Percentiles rank a stretch among this genome's conserved stretches.
Conservation (phyloP, 2,888 invertebrate species). For the Hirtodrosophila trivittata region DNA sequence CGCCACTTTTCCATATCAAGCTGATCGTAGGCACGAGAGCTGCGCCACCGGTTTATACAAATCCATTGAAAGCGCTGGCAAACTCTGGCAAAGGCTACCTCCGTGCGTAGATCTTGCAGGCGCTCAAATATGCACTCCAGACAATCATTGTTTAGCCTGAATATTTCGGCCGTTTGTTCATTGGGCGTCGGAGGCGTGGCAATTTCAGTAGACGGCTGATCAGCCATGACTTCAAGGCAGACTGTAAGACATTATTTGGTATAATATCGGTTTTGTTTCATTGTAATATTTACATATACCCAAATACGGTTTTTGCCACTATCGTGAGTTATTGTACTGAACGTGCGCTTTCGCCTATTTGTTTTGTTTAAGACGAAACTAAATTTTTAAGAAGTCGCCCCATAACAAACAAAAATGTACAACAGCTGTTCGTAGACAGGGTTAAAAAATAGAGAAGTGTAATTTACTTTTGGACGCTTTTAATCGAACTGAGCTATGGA, state of each 20-base stretch:
- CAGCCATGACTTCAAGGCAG: conserved; percentile 37
- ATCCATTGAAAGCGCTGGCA: conserved; percentile 70
- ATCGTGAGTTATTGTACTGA: background rate
- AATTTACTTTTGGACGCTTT: background rate
- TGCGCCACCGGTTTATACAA: conserved; percentile 63
- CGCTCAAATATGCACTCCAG: conserved; percentile 69
- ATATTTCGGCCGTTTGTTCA: conserved; percentile 43
- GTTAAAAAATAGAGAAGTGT: conserved; percentile 22
- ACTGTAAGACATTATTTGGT: background rate
- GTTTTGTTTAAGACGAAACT: conserved; percentile 8
- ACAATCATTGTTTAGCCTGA: conserved; percentile 74
- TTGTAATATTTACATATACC: conserved; percentile 4
- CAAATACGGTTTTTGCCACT: background rate
- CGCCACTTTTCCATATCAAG: conserved; percentile 71
- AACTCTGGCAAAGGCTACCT: conserved; percentile 65
- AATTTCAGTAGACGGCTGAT: conserved; percentile 24
- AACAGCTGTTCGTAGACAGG: conserved; percentile 46
- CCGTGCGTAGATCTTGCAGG: conserved; percentile 64
- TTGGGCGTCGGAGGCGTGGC: conserved; percentile 20
- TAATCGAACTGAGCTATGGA: background rate
- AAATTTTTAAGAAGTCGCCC: conserved; percentile 26
- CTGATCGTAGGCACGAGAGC: conserved; percentile 58
- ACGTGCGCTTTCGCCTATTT: background rate
- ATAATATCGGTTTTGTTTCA: background rate
- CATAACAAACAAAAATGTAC: conserved; percentile 54